Evolutionary conservation across 2,797 vertebrate species (phyloP), one percentile per base, ranked within the genome.

Genomic region (Betta splendens): DNA sequence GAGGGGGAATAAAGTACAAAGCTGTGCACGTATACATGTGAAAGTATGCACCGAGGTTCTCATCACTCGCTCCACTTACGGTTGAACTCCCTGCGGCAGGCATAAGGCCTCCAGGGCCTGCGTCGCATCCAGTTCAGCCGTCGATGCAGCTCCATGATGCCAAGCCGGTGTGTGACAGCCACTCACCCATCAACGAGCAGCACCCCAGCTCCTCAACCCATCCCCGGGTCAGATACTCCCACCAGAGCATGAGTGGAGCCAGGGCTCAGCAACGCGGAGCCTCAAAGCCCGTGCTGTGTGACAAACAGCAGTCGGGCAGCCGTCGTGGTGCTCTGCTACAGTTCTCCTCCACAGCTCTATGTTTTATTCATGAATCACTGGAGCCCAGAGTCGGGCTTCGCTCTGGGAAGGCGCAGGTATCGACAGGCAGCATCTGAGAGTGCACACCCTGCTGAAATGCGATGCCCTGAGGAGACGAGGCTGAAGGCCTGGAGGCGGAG

Each of bases 51-150:
- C 5, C 9, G 9, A 35, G 31, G n/a, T 17, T 8, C 33, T 49
- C 17, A 55, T 4, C 44, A 31, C 7, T 20, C 2, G 9, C 1
- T 43, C 7, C 38, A 82, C 97, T 98, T 88, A 99, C 97, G 89
- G 80, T 91, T 94, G 88, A 96, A 92, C 53, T 87, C 87, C 56
- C 92, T 84, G 47, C 80, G 88, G 72, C 77, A 64, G 64, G 87
- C 87, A 66, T 91, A 70, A 35, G 91, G 84, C 82, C 92, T 93
- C 94, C 94, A 93, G 32, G 93, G 92, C 78, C 92, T 86, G 15
- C 77, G 91, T 28, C 92, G 87, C 70, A 96, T 84, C 96, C 96
- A 96, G 75, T 89, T 93, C 54, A 98, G 83, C 70, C 93, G 90
- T 0, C 92, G 90, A 5, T 90, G 89, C 56, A 96, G 69, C 77